Percentiles rank a stretch among this genome's conserved stretches.
Evolutionary conservation across 1,140 invertebrate genomes (phyloP).

Genomic region (Hestina assimilis): DNA sequence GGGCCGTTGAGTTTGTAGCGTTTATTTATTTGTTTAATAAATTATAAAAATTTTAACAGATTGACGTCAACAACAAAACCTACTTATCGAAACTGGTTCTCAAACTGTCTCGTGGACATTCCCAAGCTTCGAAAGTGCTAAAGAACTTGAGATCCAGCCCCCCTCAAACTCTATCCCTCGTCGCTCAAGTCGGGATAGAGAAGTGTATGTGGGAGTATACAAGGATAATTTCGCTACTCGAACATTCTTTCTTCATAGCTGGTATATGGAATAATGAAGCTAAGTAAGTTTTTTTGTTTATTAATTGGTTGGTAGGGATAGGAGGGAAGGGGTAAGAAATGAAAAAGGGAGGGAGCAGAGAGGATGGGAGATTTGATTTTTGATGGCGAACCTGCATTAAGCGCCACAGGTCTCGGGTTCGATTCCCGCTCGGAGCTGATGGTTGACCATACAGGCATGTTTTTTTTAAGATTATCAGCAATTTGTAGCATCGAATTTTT

Average conservation of each 20-base stretch:
- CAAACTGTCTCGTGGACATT: slow-evolving; percentile 68
- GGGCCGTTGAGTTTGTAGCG: no score
- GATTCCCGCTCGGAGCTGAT: no score
- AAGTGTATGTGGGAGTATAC: slow-evolving; percentile 76
- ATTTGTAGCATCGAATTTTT: no score
- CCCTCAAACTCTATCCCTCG: slow-evolving; percentile 59
- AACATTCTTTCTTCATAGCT: slow-evolving; percentile 69
- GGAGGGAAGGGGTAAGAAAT: no score
- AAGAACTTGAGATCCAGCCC: slow-evolving; percentile 63
- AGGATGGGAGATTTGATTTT: no score
- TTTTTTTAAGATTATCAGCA: no score
- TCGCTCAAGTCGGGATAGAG: slow-evolving; percentile 66
- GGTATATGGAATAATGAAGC: slow-evolving; percentile 63
- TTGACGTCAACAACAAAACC: slow-evolving; percentile 72
- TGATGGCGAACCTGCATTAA: no score
- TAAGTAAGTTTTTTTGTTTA: slow-evolving; percentile 45
- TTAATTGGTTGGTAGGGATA: no score
- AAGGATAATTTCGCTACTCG: slow-evolving; percentile 63
- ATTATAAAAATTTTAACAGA: slow-evolving; percentile 44
- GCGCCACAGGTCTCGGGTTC: no score
- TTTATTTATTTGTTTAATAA: no score
- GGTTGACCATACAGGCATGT: no score
- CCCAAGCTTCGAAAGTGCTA: slow-evolving; percentile 64
- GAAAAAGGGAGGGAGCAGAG: no score
- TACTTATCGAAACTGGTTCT: slow-evolving; percentile 68